Evolutionary conservation across 35 echinoderm and acorn worm genomes (phyloP), one percentile per base, ranked within the genome.

Genomic region (Apostichopus parvimensis): DNA sequence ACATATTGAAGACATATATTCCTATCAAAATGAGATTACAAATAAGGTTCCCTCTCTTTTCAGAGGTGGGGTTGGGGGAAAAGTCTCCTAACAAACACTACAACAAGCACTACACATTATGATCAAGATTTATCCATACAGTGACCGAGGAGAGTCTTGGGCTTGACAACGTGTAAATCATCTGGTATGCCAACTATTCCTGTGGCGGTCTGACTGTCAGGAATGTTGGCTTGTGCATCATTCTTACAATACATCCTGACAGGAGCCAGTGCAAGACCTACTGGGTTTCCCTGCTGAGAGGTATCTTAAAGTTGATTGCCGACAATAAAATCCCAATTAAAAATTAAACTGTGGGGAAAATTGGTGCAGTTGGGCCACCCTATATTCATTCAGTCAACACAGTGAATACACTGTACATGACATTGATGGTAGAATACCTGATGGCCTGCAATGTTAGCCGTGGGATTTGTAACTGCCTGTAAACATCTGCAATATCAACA

Each of bases 281-380:
- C 79, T 82, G 79, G 56, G 79, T 20, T 57, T 82, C 79, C 79
- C 79, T 55, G 52, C 79, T 55, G 79, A 55, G 79, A 6, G 15
- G 54, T 58, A 84, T 84, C 81, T 84, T 84, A 62, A 84, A 84
- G 81, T 84, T 84, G 81, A 84, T 84, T 84, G 81, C 81, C 81
- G 81, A 84, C 81, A 84, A 84, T 84, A 84, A 84, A 84, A 84
- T 84, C 81, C 55, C 81, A 84, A 84, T 84, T 84, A 84, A 84
- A 84, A 84, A 84, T 84, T 84, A 84, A 84, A 84, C 81, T 84
- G 81, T 58, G 81, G 54, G 81, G 54, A 58, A 59, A 84, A 84
- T 9, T 22, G 13, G 81, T 5, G n/a, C 4, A 18, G 17, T 9
- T 14, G 4, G 55, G 81, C 81, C 81, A 84, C 81, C 81, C 54